These are phyloP conservation scores for Rhagoletis pomonella DNA, from an alignment of 1,140 invertebrate species.

Conservation along the genomic window DNA sequence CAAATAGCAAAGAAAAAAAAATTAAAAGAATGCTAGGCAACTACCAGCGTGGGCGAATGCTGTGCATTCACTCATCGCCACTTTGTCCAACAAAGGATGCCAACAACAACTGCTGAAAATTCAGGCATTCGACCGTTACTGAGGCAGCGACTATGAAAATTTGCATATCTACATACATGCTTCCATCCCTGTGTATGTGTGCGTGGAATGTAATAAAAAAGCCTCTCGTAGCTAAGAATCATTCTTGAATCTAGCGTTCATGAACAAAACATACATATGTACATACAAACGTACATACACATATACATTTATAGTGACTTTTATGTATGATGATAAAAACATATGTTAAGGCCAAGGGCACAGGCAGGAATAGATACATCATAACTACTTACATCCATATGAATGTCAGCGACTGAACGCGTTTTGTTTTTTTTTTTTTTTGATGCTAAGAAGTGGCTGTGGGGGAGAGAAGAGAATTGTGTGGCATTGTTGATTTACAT, in stretches of 20 bases:
- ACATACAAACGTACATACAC: neutral
- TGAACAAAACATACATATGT: neutral
- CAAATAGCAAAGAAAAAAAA: neutral
- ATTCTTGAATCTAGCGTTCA: neutral
- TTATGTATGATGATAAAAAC: conserved; percentile 39
- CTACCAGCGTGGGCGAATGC: neutral
- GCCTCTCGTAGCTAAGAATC: neutral
- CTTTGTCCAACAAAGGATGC: neutral
- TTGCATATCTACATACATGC: neutral
- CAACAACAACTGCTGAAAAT: neutral
- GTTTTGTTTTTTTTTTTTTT: no score
- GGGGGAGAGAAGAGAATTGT: neutral
- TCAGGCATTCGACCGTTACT: neutral
- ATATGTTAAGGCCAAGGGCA: conserved; percentile 39
- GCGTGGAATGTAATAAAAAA: neutral
- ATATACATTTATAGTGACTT: neutral
- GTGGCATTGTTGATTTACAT: neutral
- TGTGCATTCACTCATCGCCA: neutral
- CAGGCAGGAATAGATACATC: neutral
- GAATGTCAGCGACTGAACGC: neutral
- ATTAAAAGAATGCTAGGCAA: neutral
- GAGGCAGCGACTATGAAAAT: neutral
- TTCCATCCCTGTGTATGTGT: neutral
- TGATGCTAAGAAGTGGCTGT: neutral
- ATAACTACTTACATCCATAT: no score